Evolutionary conservation across 2,888 invertebrate genomes (phyloP), one percentile per base, ranked within the genome.

Genomic region (Ischnus inquisitorius): DNA sequence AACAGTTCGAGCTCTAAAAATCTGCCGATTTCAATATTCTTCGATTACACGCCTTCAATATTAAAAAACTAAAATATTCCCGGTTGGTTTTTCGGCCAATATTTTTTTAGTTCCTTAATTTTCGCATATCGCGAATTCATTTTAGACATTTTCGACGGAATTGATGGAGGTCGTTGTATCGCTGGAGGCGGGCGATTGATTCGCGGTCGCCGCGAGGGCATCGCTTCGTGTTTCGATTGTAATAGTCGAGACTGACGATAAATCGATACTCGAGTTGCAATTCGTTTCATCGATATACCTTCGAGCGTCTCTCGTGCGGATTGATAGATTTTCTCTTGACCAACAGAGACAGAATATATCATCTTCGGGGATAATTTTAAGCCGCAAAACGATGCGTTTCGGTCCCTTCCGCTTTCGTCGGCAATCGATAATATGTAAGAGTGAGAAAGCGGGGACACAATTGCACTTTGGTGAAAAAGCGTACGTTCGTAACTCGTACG

Each of bases 141-240:
- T n/a, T n/a, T n/a, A n/a, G n/a, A n/a, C n/a, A n/a, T n/a, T n/a
- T n/a, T n/a, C n/a, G n/a, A n/a, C n/a, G n/a, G n/a, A n/a, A n/a
- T n/a, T n/a, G n/a, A n/a, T n/a, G n/a, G n/a, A n/a, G n/a, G 6
- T 34, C 12, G 48, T 22, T 8, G 8, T 34, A 28, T 68, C 62
- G 39, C 46, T 22, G 28, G 48, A 68, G 68, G 19, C 25, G 14
- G 22, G 57, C 69, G 62, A 57, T 68, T 16, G 25, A 0, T 34
- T 34, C 34, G 34, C 34, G 34, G 1, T 34, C 34, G 34, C 4
- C 34, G 14, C 8, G 34, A 68, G 25, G 16, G 34, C 60, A 71
- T 62, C 48, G 78, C 78, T 48, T 69, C 60, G 69, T 68, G 69
- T 69, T 78, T 78, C 69, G 78, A 78, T 78, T 71, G 78, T 48